Evolutionary conservation across 2,888 invertebrate species (phyloP).

Genomic region (Xylota sylvarum): DNA sequence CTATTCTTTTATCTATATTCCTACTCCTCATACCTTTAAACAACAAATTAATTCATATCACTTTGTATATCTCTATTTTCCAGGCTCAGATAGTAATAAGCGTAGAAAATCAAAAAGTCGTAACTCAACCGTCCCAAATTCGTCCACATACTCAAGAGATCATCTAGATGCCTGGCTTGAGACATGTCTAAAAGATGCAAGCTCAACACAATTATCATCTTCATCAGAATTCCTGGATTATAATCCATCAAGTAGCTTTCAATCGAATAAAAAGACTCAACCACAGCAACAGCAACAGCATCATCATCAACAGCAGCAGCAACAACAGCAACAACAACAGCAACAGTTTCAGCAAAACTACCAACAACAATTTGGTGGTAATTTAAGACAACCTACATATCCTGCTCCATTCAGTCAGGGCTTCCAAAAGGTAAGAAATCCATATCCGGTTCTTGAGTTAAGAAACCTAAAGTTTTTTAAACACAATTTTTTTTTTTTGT

Average conservation of each 20-base stretch:
- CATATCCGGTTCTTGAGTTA: no score
- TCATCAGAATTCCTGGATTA: slow-evolving; percentile 84
- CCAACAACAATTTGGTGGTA: slow-evolving; percentile 51
- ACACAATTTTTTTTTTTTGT: slow-evolving; percentile 21
- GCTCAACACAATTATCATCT: slow-evolving; percentile 83
- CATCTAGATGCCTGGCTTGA: slow-evolving; percentile 84
- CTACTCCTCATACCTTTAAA: no score
- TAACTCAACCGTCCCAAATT: slow-evolving; percentile 79
- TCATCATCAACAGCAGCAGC: slow-evolving; percentile 77
- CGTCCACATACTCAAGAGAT: slow-evolving; percentile 81
- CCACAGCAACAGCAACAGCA: slow-evolving; percentile 69
- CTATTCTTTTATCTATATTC: no score
- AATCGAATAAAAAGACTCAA: slow-evolving; percentile 67
- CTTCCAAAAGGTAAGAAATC: slow-evolving; percentile 82
- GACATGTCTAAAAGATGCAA: slow-evolving; percentile 84
- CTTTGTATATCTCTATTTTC: slow-evolving; percentile 25
- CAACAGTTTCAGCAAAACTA: slow-evolving; percentile 59
- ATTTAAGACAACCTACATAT: slow-evolving; percentile 68
- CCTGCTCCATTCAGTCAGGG: slow-evolving; percentile 82
- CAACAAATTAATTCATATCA: no score
- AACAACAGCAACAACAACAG: slow-evolving; percentile 76
- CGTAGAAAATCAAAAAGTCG: slow-evolving; percentile 84
- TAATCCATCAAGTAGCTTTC: slow-evolving; percentile 81
- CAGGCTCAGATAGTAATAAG: slow-evolving; percentile 81
- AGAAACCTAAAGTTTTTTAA: no score